Base-by-base conservation (phyloP, 64 coral and sea anemone species). In the Montipora sp. region DNA sequence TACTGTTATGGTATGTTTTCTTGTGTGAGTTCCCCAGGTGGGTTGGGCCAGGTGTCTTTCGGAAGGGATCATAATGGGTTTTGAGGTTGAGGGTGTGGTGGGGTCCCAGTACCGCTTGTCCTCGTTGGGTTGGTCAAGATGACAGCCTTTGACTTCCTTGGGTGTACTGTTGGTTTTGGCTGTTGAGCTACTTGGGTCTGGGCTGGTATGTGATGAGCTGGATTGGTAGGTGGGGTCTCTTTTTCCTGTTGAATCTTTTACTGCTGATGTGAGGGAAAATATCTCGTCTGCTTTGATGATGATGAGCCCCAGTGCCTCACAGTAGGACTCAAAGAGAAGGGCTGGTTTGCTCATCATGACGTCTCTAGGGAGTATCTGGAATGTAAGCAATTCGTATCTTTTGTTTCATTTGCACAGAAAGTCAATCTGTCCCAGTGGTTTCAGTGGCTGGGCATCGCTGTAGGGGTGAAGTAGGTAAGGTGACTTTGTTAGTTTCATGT, bases 401-500 rank as follows among this genome's bases (percentile, higher is more conserved):
- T 81, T 70, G 16, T 63, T 50, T 71, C 45, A 81, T 65, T 90
- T 58, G 75, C 88, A 90, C 7, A 90, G 19, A 14, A 90, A 51
- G 18, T 90, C 58, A 19, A 90, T 77, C 47, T 90, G 88, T 4
- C 57, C 76, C 22, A 90, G 48, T 63, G 59, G 59, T 80, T 74
- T 51, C 18, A 90, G 68, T 27, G 43, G 88, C 49, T 47, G 58
- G 59, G 66, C 12, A 53, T 90, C 61, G 21, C 88, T 57, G 68
- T 69, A 90, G 1, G 88, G 77, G 59, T 78, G 60, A 5, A 90
- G 79, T 3, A 90, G 50, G 55, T 84, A 84, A 47, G 93, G 80
- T 61, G 78, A 87, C 45, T 88, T 75, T 11, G n/a, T 74, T 4
- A 93, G 22, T 43, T 93, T 76, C 13, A 71, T 69, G 36, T 81